Evolutionary conservation across 2,113 vertebrate genomes (phyloP), one percentile per base, ranked within the genome.

Genomic region (Lynx canadensis): DNA sequence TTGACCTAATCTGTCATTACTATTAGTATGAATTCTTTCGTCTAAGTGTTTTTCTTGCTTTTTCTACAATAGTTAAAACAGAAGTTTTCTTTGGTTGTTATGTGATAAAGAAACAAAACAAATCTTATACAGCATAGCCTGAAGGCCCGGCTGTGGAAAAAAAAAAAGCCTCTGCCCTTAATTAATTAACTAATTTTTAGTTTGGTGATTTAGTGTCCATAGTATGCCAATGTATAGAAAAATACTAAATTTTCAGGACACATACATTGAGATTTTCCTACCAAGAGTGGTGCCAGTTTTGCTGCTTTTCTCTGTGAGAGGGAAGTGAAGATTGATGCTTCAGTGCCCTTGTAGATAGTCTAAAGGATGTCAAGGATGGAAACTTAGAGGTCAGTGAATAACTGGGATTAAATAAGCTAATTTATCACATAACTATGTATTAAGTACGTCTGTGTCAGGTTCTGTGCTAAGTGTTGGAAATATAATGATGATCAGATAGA

Each of bases 101-200:
- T 16, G 36, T 29, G n/a, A 78, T 84, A 81, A 93, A 52, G 29
- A 94, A 94, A 57, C 23, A 84, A 89, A 88, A 80, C 4, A n/a
- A 68, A 80, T 14, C 15, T 84, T 31, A 16, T 83, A 3, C 3
- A 65, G 68, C 29, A 79, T 65, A 96, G 9, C 12, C 7, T 82
- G 14, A 85, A 85, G 15, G 13, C 33, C 7, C 33, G 74, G 48
- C 23, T 60, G 0, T 69, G 1, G 29, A 78, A 83, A 60, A 96
- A 36, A 95, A 31, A 41, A 84, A 33, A 65, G 6, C 19, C 36
- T 8, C 15, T 93, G 31, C 36, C 11, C 33, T 92, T 68, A 63
- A 31, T 93, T 91, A 74, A 69, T 25, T 31, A 68, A 79, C 79
- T 95, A 68, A 79, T 80, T 95, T 97, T 78, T 52, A 91, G 14